These are phyloP conservation scores for Lepidostoma basale DNA, from an alignment of 1,140 invertebrate species.

Conservation along the genomic window DNA sequence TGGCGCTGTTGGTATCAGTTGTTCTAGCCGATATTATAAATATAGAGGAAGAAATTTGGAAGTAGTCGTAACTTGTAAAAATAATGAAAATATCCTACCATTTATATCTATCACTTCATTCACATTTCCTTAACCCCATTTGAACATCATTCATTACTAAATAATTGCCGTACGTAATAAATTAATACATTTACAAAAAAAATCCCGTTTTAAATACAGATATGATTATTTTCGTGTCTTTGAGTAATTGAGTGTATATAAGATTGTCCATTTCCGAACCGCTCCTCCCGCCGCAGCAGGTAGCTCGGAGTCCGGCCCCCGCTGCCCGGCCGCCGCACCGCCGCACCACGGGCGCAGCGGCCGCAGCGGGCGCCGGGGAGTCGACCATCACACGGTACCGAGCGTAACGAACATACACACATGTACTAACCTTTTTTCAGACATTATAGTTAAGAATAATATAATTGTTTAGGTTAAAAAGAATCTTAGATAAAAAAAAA, in stretches of 20 bases:
- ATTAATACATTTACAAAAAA: constrained; percentile 36
- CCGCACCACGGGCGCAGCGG: background rate
- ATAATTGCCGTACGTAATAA: constrained; percentile 43
- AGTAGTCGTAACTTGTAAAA: background rate
- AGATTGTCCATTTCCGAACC: constrained; percentile 1
- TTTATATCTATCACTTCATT: constrained; percentile 34
- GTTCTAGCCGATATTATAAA: too few species aligned
- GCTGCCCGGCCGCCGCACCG: constrained; percentile 8
- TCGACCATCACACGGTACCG: constrained; percentile 3
- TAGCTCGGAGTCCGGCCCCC: background rate
- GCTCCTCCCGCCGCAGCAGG: background rate
- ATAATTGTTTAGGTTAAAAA: constrained; percentile 47
- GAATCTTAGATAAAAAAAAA: constrained; percentile 60
- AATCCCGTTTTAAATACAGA: constrained; percentile 36
- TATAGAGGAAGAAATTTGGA: too few species aligned
- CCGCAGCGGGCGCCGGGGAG: constrained; percentile 15
- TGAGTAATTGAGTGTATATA: constrained; percentile 21
- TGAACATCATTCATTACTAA: constrained; percentile 39
- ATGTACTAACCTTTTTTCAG: constrained; percentile 13
- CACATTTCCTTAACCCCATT: constrained; percentile 24
- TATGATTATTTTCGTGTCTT: constrained; percentile 27
- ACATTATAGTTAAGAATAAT: constrained; percentile 43
- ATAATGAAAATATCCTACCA: constrained; percentile 33
- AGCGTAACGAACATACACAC: background rate
- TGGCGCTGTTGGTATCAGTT: too few species aligned